Conservation (phyloP, 1,140 invertebrate genomes). For the Musca vetustissima region DNA sequence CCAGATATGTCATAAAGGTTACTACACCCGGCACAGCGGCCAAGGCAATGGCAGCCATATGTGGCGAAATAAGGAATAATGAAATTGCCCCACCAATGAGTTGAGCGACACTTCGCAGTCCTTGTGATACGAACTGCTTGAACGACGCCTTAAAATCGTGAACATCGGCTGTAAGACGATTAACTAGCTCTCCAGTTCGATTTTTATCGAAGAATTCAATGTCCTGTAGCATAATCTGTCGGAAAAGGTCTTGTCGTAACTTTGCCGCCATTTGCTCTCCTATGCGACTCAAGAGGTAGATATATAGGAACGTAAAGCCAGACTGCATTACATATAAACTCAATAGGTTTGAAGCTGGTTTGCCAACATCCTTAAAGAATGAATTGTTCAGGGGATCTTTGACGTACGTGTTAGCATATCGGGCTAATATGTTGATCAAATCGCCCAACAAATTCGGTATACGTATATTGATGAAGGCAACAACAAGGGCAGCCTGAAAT, state of each 20-base stretch:
- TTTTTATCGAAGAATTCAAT: conserved; percentile 89
- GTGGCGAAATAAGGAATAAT: conserved; percentile 73
- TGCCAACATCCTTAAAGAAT: conserved; percentile 66
- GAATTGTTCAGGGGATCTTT: conserved; percentile 45
- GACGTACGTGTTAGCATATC: conserved; percentile 57
- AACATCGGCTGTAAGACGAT: conserved; percentile 87
- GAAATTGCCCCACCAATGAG: conserved; percentile 59
- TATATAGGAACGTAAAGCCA: conserved; percentile 85
- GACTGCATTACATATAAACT: conserved; percentile 75
- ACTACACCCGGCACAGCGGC: conserved; percentile 87
- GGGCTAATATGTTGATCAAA: conserved; percentile 73
- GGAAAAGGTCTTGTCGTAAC: conserved; percentile 80
- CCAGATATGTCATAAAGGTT: conserved; percentile 54
- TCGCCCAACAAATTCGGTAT: conserved; percentile 76
- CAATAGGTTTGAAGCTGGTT: conserved; percentile 68
- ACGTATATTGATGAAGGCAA: conserved; percentile 80
- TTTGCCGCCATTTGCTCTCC: conserved; percentile 83
- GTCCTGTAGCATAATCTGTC: conserved; percentile 82
- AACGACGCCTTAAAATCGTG: conserved; percentile 97
- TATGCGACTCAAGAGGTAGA: conserved; percentile 79
- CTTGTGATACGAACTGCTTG: conserved; percentile 88
- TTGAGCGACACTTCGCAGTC: conserved; percentile 81
- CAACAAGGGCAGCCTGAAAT: conserved; percentile 73
- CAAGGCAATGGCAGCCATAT: conserved; percentile 80
- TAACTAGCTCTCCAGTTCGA: conserved; percentile 88